A percentile compares a stretch with the other conserved stretches of the same genome.
Evolutionary conservation across 2,888 invertebrate genomes (phyloP).

Genomic region (Ennomos quercinarius): DNA sequence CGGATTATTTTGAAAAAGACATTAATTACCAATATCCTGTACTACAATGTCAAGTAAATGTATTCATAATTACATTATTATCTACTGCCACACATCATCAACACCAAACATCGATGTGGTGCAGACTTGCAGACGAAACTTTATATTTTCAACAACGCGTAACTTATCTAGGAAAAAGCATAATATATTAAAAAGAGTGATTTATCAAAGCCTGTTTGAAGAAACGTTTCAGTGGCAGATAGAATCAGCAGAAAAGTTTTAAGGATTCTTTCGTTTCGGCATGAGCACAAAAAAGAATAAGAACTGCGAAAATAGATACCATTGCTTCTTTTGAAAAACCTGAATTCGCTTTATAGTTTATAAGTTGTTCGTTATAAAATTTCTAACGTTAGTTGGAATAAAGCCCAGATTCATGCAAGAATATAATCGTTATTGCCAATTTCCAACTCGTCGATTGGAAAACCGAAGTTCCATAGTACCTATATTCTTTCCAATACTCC

Average conservation of each 20-base stretch:
- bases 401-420: conserved; percentile 32
- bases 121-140: conserved; percentile 60
- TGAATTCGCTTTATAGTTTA: conserved; percentile 10
- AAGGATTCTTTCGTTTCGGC: conserved; percentile 30
- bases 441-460: conserved; percentile 36
- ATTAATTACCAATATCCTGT: not conserved
- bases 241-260: conserved; percentile 41
- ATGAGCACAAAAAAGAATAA: conserved; percentile 25
- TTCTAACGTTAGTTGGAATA: conserved; percentile 28
- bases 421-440: conserved; percentile 43
- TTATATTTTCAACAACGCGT: conserved; percentile 56
- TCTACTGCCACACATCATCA: conserved; percentile 39
- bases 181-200: conserved; percentile 43
- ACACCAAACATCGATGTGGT: conserved; percentile 41
- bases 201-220: conserved; percentile 67
- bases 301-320: conserved; percentile 13
- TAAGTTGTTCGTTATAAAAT: conserved; percentile 11
- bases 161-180: conserved; percentile 58
- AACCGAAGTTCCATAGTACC: conserved; percentile 21
- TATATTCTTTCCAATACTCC: conserved; percentile 31
- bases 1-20: not conserved
- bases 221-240: conserved; percentile 54
- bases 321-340: conserved; percentile 16
- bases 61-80: not conserved
- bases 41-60: not conserved